Conservation (phyloP, 1,140 invertebrate species). For the Drosophila quadrilineata region DNA sequence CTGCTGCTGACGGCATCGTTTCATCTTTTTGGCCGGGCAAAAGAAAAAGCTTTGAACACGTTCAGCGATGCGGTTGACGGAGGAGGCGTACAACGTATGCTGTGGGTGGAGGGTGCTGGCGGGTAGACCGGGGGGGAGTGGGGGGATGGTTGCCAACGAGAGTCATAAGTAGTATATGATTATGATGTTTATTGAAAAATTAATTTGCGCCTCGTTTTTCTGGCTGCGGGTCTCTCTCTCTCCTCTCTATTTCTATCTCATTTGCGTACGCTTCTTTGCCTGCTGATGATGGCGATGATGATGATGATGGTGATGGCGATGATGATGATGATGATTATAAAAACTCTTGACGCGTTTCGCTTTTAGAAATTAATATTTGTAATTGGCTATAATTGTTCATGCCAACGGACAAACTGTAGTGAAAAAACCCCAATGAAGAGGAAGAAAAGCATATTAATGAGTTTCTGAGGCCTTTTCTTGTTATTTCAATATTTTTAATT, state of each 20-base stretch:
- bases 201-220: slow-evolving; percentile 75
- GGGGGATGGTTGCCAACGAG: neutral
- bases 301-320: no score
- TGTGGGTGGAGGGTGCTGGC: slow-evolving; percentile 1
- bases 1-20: slow-evolving; percentile 64
- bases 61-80: slow-evolving; percentile 5
- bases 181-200: slow-evolving; percentile 79
- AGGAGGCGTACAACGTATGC: neutral
- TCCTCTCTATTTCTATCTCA: no score
- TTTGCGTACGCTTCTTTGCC: slow-evolving; percentile 78
- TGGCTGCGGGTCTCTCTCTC: slow-evolving; percentile 53
- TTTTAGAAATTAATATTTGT: slow-evolving; percentile 78
- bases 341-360: slow-evolving; percentile 63
- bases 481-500: slow-evolving; percentile 67
- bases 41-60: slow-evolving; percentile 28
- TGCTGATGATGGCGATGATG: slow-evolving; percentile 67
- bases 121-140: neutral
- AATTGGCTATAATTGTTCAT: slow-evolving; percentile 77
- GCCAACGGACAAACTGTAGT: slow-evolving; percentile 43
- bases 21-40: slow-evolving; percentile 54
- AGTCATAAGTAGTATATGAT: slow-evolving; percentile 51
- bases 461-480: slow-evolving; percentile 31
- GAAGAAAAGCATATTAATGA: slow-evolving; percentile 21
- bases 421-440: slow-evolving; percentile 39
- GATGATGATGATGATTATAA: slow-evolving; percentile 68